Evolutionary conservation across 2,113 vertebrate species (phyloP).

Genomic region (Tapirus terrestris): DNA sequence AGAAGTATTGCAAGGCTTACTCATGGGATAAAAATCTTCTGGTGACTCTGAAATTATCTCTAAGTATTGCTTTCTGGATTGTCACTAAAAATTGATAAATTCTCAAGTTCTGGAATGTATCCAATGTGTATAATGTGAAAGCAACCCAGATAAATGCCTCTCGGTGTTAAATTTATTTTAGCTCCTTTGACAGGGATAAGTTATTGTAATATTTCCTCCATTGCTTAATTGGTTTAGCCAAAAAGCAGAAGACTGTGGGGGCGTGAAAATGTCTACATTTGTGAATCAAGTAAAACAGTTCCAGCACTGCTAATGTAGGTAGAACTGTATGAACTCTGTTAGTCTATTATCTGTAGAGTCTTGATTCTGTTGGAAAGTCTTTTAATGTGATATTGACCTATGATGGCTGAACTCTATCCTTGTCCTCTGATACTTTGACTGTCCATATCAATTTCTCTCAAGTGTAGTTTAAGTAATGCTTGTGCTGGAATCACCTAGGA

Average conservation of each 20-base stretch:
- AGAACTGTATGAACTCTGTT: background rate
- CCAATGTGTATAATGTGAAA: slow-evolving; percentile 8
- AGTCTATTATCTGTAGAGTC: background rate
- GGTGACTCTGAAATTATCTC: slow-evolving; percentile 42
- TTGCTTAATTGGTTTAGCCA: slow-evolving; percentile 23
- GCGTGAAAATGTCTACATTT: background rate
- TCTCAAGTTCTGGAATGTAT: slow-evolving; percentile 1
- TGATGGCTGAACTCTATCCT: background rate
- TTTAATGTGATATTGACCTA: background rate
- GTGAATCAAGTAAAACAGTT: slow-evolving; percentile 23
- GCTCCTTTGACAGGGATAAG: background rate
- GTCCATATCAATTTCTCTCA: background rate
- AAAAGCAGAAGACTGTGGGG: background rate
- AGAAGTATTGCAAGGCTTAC: background rate
- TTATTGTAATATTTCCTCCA: background rate
- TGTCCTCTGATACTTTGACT: background rate
- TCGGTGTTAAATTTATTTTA: slow-evolving; percentile 17
- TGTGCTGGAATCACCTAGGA: background rate
- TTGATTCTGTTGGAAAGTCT: background rate
- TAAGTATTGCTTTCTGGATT: slow-evolving; percentile 35
- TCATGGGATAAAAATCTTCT: slow-evolving; percentile 33
- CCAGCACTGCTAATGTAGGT: background rate
- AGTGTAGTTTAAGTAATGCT: slow-evolving; percentile 12
- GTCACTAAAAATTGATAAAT: background rate
- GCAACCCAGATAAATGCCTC: background rate